phyloP scores from a whole-genome alignment of 1,140 invertebrate species.

The Ridgeia piscesae region DNA sequence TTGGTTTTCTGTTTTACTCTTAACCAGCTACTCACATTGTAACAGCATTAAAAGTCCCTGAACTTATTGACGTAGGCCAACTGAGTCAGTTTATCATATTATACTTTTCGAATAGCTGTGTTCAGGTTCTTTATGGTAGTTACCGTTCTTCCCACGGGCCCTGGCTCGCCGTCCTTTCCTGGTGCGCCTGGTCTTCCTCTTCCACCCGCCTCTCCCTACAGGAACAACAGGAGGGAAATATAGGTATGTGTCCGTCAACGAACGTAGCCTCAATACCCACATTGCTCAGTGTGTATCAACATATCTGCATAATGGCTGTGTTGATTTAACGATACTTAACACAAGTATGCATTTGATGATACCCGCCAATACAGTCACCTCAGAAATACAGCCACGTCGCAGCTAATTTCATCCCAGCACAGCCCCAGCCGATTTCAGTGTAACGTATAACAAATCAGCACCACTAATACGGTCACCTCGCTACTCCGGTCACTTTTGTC shows the following conservation, averaged over 20 bases:
- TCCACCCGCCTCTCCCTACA: slow-evolving; percentile 12
- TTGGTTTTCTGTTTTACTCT: background rate
- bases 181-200: background rate
- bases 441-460: too few species aligned
- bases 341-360: too few species aligned
- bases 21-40: too few species aligned
- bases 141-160: slow-evolving; percentile 12
- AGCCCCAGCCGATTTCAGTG: too few species aligned
- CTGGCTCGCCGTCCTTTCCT: slow-evolving; percentile 25
- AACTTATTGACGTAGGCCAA: background rate
- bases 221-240: background rate
- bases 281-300: too few species aligned
- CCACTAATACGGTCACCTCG: too few species aligned
- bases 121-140: background rate
- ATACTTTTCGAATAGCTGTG: background rate
- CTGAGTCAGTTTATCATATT: background rate
- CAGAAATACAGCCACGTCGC: too few species aligned
- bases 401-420: too few species aligned
- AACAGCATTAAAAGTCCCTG: background rate
- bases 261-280: background rate
- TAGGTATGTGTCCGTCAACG: background rate
- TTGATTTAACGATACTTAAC: too few species aligned
- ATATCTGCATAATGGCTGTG: too few species aligned
- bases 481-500: too few species aligned
- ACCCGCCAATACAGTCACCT: too few species aligned